Base-by-base conservation (phyloP, 2,888 invertebrate genomes). In the Pachydiplax longipennis region DNA sequence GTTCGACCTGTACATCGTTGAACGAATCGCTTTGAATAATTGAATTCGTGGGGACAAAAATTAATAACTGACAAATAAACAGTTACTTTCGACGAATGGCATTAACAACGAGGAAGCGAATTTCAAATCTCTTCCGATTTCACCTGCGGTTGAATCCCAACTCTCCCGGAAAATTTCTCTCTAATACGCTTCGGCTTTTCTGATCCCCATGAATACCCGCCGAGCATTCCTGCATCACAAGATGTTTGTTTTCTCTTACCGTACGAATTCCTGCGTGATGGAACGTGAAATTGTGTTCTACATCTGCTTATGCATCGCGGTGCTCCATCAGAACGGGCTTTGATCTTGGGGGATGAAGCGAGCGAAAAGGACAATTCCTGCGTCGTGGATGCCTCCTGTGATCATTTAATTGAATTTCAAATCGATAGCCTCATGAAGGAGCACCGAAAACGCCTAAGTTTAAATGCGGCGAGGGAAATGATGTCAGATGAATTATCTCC, bases 251-350 rank as follows among this genome's bases (percentile, higher is more conserved):
- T 53, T 18, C 53, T 53, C 35, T 35, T 37, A 87, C n/a, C n/a
- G 87, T 61, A 40, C 87, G 65, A 35, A 65, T 40, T 87, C 53
- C n/a, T 83, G 81, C 53, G 35, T 83, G 31, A 65, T 87, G 87
- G 61, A 35, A 61, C 87, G 87, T 87, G 61, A 31, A n/a, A 61
- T 61, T 58, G 87, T 87, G 37, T 53, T 61, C 83, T 83, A 83
- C 31, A 61, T 40, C 61, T 18, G 37, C 61, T 61, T n/a, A 48
- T 35, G 6, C 53, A 31, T 44, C 44, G 53, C 58, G 35, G 22
- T 58, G 83, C 53, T 83, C 83, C 83, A 83, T 83, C 58, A 83
- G 53, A 58, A n/a, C 58, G 53, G 13, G 61, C 87, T 87, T 87
- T 87, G 87, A 87, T 87, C 87, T 22, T 18, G 12, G 87, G 2